phyloP scores from a whole-genome alignment of 2,113 vertebrate genomes.

The Thomomys bottae region DNA sequence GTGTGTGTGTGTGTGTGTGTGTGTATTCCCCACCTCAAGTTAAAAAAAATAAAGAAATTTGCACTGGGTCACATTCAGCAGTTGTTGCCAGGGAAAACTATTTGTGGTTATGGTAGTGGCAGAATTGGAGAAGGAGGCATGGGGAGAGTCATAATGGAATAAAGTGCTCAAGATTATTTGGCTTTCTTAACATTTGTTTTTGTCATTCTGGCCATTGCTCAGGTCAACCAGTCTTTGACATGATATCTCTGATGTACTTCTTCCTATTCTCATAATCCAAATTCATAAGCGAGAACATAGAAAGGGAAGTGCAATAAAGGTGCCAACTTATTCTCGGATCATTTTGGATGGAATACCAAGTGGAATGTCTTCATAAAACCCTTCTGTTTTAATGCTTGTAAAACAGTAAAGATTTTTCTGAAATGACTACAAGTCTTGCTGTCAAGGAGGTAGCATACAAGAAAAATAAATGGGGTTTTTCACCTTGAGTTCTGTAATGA shows the following conservation, averaged over 20 bases:
- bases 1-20: background rate
- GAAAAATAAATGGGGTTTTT: conserved; percentile 56
- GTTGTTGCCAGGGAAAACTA: background rate
- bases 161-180: background rate
- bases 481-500: conserved; percentile 59
- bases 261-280: background rate
- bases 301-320: background rate
- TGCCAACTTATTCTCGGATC: conserved; percentile 7
- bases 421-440: conserved; percentile 54
- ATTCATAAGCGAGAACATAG: background rate
- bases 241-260: background rate
- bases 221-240: background rate
- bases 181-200: conserved; percentile 32
- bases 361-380: conserved; percentile 16
- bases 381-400: conserved; percentile 40
- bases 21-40: background rate
- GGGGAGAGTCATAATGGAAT: background rate
- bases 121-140: background rate
- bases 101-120: background rate
- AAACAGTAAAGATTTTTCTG: conserved; percentile 46
- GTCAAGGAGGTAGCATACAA: background rate
- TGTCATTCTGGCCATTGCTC: conserved; percentile 18
- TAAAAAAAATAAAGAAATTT: conserved; percentile 6
- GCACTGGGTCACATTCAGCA: background rate
- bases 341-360: conserved; percentile 21